A percentile compares a stretch with the other conserved stretches of the same genome.
Evolutionary conservation across 2,113 vertebrate genomes (phyloP).

Genomic region (Phyllopteryx taeniolatus): DNA sequence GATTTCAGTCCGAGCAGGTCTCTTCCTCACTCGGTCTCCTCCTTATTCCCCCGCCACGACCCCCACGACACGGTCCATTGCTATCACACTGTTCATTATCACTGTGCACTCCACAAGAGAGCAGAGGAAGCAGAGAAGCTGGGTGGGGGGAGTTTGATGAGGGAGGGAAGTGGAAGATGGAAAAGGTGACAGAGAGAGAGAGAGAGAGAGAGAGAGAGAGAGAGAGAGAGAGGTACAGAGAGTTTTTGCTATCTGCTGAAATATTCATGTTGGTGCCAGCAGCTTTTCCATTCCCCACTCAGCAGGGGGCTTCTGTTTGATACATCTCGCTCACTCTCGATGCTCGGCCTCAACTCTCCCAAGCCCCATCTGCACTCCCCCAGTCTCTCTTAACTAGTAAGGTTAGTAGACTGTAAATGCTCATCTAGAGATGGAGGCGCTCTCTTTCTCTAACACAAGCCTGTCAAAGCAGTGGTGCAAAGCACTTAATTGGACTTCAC

Average conservation of each 20-base stretch:
- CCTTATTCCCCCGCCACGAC: neutral
- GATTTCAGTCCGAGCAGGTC: constrained; percentile 47
- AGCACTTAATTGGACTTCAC: constrained; percentile 11
- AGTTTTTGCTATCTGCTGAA: constrained; percentile 78
- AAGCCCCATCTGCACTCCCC: constrained; percentile 17
- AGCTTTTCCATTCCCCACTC: constrained; percentile 77
- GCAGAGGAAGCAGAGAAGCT: constrained; percentile 36
- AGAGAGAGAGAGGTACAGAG: constrained; percentile 57
- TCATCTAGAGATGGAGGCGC: constrained; percentile 40
- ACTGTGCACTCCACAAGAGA: constrained; percentile 66
- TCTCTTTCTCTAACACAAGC: constrained; percentile 13
- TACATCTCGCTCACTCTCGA: constrained; percentile 62
- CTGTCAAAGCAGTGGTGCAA: constrained; percentile 17
- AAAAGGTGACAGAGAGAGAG: constrained; percentile 51
- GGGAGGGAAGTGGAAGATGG: constrained; percentile 42
- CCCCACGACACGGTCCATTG: constrained; percentile 22
- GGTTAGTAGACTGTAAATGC: constrained; percentile 56
- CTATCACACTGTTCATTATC: constrained; percentile 61
- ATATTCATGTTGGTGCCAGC: constrained; percentile 82
- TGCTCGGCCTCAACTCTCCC: constrained; percentile 19
- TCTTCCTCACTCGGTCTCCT: constrained; percentile 21
- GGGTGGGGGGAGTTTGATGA: constrained; percentile 37
- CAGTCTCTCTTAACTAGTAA: constrained; percentile 59
- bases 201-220: constrained; percentile 40
- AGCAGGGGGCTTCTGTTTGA: constrained; percentile 79